These are phyloP conservation scores for Meriones psammophilus DNA, from an alignment of 2,797 vertebrate species.

Conservation along the genomic window DNA sequence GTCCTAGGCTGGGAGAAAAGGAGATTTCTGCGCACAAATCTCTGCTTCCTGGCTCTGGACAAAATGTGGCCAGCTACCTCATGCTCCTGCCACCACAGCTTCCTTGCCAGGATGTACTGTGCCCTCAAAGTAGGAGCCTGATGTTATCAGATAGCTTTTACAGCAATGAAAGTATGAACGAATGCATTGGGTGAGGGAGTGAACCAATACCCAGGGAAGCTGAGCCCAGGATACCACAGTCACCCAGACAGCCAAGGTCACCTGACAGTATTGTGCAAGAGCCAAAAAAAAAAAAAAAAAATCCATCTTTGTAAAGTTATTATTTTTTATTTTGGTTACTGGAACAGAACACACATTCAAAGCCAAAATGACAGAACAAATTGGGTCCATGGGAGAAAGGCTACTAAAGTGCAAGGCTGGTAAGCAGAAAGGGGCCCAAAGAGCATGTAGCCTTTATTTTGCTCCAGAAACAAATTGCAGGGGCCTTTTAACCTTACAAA, in stretches of 20 bases:
- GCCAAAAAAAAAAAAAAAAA: neutral
- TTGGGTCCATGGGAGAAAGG: neutral
- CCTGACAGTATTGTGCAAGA: neutral
- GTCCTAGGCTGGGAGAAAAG: neutral
- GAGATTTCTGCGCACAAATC: neutral
- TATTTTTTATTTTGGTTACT: slow-evolving; percentile 56
- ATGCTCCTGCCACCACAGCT: neutral
- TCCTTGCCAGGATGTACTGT: neutral
- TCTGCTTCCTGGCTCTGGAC: neutral
- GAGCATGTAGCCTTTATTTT: neutral
- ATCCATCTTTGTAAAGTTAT: neutral
- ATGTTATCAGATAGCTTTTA: neutral
- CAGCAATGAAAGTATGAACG: neutral
- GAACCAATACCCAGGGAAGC: neutral
- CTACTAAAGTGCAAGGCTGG: neutral
- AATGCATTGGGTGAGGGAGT: neutral
- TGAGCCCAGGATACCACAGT: accelerated
- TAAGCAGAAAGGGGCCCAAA: neutral
- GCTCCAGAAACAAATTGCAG: neutral
- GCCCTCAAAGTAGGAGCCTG: neutral
- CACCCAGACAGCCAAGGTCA: neutral
- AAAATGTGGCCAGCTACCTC: neutral
- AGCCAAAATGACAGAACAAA: slow-evolving; percentile 15
- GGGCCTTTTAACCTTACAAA: neutral
- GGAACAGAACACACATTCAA: neutral